Percentiles rank a stretch among this genome's conserved stretches.
Evolutionary conservation across 2,113 vertebrate genomes (phyloP).

Genomic region (Mungos mungo): DNA sequence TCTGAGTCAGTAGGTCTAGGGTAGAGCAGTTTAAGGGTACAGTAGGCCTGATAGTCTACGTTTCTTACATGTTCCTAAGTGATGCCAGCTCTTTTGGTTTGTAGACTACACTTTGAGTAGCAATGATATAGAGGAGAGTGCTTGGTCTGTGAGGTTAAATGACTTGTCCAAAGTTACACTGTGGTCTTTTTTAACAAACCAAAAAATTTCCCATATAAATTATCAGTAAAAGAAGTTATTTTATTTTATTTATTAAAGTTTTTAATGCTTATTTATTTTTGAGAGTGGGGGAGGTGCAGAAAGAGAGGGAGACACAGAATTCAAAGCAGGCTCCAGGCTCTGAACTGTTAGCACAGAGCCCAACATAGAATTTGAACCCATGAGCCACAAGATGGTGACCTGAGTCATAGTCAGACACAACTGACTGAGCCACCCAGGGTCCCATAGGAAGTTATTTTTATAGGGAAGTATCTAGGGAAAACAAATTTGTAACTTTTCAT

Average conservation of each 20-base stretch:
- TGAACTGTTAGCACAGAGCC: no score
- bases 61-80: not conserved
- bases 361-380: no score
- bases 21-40: not conserved
- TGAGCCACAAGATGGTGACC: no score
- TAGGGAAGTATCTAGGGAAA: not conserved
- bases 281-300: no score
- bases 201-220: not conserved
- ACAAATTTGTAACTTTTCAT: slow-evolving; percentile 8
- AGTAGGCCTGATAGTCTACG: not conserved
- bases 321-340: no score
- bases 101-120: slow-evolving; percentile 17
- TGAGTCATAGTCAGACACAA: no score
- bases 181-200: not conserved
- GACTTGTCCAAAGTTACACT: not conserved
- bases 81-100: not conserved
- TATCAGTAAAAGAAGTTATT: not conserved
- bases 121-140: not conserved
- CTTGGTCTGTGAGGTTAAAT: not conserved
- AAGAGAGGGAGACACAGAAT: no score
- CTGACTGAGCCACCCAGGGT: no score
- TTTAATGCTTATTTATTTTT: no score
- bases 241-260: not conserved
- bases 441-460: not conserved
- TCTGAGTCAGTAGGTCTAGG: not conserved